phyloP scores from a whole-genome alignment of 1,140 invertebrate species.

The Heliconius nattereri region DNA sequence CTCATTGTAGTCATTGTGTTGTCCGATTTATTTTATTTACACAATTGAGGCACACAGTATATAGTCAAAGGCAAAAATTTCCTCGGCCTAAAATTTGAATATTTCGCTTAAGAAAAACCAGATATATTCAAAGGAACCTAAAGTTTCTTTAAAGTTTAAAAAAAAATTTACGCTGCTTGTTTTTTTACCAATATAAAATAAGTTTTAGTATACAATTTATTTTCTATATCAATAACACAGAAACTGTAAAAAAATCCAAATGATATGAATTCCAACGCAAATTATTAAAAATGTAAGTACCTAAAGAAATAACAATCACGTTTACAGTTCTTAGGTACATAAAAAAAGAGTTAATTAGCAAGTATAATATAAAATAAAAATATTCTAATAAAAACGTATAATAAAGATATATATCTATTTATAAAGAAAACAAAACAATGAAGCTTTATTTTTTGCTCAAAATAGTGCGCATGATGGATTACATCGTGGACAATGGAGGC shows the following conservation, averaged over 20 bases:
- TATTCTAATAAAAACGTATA: background rate
- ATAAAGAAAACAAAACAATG: slow-evolving; percentile 8
- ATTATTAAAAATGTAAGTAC: too few relatives aligned
- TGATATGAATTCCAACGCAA: background rate
- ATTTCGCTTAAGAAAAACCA: background rate
- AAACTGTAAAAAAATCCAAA: background rate
- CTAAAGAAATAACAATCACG: too few relatives aligned
- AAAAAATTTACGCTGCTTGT: too few relatives aligned
- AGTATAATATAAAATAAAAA: background rate
- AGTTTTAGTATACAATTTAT: too few relatives aligned
- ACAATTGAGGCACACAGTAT: background rate
- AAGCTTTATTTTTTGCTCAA: slow-evolving; percentile 3
- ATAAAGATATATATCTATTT: background rate
- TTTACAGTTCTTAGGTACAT: background rate
- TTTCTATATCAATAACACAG: too few relatives aligned
- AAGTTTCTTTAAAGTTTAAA: too few relatives aligned
- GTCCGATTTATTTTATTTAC: background rate
- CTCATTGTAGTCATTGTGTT: slow-evolving; percentile 2
- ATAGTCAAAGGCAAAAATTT: background rate
- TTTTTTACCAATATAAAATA: too few relatives aligned
- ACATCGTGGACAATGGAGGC: slow-evolving; percentile 6
- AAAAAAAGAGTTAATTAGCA: background rate
- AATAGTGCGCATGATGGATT: slow-evolving; percentile 13
- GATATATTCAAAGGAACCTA: background rate
- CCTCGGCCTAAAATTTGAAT: background rate